Evolutionary conservation across 2,888 invertebrate genomes (phyloP).

Genomic region (Adela reaumurella): DNA sequence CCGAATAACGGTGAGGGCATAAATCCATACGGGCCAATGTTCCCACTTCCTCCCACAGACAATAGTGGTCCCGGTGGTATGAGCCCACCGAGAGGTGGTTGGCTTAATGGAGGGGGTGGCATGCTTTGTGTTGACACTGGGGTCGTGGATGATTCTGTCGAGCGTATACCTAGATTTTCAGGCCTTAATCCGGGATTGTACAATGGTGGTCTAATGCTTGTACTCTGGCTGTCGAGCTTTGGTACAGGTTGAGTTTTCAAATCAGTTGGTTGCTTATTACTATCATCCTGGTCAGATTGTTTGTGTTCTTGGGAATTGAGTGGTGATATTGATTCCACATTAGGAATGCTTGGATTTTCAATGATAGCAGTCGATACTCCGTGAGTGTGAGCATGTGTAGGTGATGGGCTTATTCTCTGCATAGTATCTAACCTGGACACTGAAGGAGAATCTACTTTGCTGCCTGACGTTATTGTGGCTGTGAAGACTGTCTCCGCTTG

Average conservation of each 20-base stretch:
- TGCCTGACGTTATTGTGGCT: slow-evolving; percentile 41
- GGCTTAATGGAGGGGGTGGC: slow-evolving; percentile 46
- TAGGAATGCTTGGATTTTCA: slow-evolving; percentile 38
- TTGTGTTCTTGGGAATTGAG: slow-evolving; percentile 42
- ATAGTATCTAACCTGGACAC: slow-evolving; percentile 36
- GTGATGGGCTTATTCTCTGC: slow-evolving; percentile 46
- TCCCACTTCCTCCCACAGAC: slow-evolving; percentile 55
- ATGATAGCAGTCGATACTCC: slow-evolving; percentile 40
- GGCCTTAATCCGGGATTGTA: slow-evolving; percentile 37
- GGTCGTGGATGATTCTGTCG: slow-evolving; percentile 29
- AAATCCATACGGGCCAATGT: slow-evolving; percentile 61
- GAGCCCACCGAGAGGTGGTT: slow-evolving; percentile 53
- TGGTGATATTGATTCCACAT: slow-evolving; percentile 44
- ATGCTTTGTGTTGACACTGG: slow-evolving; percentile 38
- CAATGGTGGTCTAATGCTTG: slow-evolving; percentile 28
- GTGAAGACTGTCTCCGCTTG: slow-evolving; percentile 45
- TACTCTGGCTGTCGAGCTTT: slow-evolving; percentile 30
- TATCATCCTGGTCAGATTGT: slow-evolving; percentile 41
- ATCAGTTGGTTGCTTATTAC: slow-evolving; percentile 35
- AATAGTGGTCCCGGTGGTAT: slow-evolving; percentile 59
- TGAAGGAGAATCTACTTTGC: slow-evolving; percentile 43
- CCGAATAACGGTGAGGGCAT: slow-evolving; percentile 51
- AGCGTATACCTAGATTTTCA: slow-evolving; percentile 38
- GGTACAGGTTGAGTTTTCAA: slow-evolving; percentile 37
- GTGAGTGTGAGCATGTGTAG: slow-evolving; percentile 34